Conservation (phyloP, 2,797 vertebrate species). For the Okamejei kenojei region DNA sequence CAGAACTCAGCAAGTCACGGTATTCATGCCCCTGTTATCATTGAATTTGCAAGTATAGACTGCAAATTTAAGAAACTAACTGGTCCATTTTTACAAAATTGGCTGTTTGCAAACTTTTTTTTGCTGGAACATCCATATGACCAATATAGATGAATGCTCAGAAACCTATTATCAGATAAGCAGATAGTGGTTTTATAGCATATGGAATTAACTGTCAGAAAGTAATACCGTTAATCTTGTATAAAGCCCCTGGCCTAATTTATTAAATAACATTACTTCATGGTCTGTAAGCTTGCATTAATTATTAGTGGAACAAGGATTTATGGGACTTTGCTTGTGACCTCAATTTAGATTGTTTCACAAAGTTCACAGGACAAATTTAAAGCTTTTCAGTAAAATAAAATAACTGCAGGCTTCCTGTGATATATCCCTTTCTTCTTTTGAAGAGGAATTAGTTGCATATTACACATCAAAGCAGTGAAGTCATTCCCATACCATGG, state of each 20-base stretch:
- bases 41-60: not conserved
- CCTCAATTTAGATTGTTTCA: not conserved
- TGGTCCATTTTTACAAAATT: not conserved
- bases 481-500: constrained; percentile 50
- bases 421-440: constrained; percentile 44
- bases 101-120: not conserved
- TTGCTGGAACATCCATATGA: not conserved
- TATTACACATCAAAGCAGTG: constrained; percentile 53
- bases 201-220: not conserved
- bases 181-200: not conserved
- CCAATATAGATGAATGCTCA: not conserved
- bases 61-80: not conserved
- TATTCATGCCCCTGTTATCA: not conserved
- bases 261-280: not conserved
- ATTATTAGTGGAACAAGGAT: not conserved
- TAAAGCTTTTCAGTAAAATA: not conserved
- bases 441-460: constrained; percentile 47
- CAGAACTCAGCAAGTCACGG: not conserved
- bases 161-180: not conserved
- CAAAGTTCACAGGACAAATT: not conserved
- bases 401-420: not conserved
- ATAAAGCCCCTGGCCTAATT: not conserved
- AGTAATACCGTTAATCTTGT: not conserved
- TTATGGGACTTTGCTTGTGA: not conserved
- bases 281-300: not conserved